Evolutionary conservation across 2,888 invertebrate species (phyloP), one percentile per base, ranked within the genome.

Genomic region (Biston stratarius): DNA sequence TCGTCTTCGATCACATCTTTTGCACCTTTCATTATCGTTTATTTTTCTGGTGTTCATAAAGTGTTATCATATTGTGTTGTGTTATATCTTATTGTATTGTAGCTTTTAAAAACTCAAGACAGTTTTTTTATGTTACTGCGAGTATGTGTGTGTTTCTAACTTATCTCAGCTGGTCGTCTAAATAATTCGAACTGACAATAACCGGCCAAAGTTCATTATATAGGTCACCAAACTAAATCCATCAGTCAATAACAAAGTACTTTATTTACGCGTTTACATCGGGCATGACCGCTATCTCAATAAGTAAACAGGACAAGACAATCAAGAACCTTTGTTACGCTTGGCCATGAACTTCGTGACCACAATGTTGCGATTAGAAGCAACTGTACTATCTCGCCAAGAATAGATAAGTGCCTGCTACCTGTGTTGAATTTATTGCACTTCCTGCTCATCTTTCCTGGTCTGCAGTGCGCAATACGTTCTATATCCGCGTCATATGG

Each of bases 271-370:
- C 38, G 0, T 53, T 53, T 53, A 10, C 14, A 24, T 11, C 12
- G 24, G 12, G 0, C 40, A 14, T 53, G n/a, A 36, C 10, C 24
- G 15, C 24, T 48, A 48, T 48, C 48, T 48, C 47, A 51, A 1
- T 9, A 38, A 36, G 52, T 53, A 40, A 42, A 55, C 55, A 55
- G 42, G 55, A 55, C 42, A 42, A n/a, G 33, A 44, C 38, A 12
- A 44, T 42, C 44, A 79, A 80, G 78, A 81, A 12, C 24, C 55
- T 33, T 71, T 79, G 69, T 80, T 77, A 81, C 72, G 34, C 14
- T 45, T 83, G 88, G 74, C 91, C 90, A 76, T 91, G 90, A 91
- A 87, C 90, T 78, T 79, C 6, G 42, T 73, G 82, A 83, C 84
- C 86, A 84, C 83, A 68, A 80, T 83, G 67, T 78, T 79, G 78